phyloP scores from a whole-genome alignment of 2,797 vertebrate species.

The Cuculus canorus region DNA sequence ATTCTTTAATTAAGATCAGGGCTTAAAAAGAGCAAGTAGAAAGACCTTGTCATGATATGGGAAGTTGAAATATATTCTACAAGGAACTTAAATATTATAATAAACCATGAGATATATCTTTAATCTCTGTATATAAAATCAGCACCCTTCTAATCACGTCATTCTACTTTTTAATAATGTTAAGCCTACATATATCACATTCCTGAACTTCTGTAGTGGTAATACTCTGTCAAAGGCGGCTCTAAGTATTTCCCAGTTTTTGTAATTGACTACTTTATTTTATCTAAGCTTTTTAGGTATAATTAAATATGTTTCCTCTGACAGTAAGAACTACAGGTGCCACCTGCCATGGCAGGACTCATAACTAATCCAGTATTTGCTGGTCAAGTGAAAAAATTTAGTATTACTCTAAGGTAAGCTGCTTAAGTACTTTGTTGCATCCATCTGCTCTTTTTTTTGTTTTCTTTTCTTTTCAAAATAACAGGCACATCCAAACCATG shows the following conservation, averaged over 20 bases:
- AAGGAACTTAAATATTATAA: background rate
- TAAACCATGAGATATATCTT: background rate
- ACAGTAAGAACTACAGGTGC: background rate
- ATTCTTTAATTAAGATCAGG: background rate
- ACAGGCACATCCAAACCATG: background rate
- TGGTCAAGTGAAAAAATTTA: conserved; percentile 38
- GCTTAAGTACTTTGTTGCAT: conserved; percentile 46
- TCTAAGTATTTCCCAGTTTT: background rate
- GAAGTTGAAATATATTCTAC: background rate
- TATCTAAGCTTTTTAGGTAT: background rate
- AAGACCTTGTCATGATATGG: background rate
- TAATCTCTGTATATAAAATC: background rate
- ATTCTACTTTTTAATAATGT: background rate
- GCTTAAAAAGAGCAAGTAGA: background rate
- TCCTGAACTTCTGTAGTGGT: background rate
- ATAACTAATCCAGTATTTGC: conserved; percentile 32
- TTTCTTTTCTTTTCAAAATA: background rate
- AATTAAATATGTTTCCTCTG: background rate
- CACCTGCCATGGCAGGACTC: conserved; percentile 1
- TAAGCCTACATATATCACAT: background rate
- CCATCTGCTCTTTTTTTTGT: conserved; percentile 38
- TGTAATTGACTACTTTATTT: background rate
- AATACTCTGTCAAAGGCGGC: background rate
- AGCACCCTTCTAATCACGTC: background rate
- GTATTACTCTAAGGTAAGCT: conserved; percentile 38